Base-by-base conservation (phyloP, 1,140 invertebrate species). In the Zaprionus gabonicus region DNA sequence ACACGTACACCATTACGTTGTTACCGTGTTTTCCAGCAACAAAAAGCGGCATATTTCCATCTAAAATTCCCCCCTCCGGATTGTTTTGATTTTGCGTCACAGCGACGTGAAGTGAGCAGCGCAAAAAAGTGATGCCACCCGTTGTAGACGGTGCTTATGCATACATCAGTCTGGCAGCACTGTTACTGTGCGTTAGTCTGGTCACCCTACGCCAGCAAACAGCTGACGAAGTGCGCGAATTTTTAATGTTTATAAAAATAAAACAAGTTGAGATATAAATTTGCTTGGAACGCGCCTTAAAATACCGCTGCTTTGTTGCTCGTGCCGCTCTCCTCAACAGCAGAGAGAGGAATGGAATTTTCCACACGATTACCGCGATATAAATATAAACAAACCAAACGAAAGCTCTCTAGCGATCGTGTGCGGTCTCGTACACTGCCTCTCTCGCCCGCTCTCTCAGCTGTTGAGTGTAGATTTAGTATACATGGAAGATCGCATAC, bases 11-110 rank as follows among this genome's bases (percentile, higher is more conserved):
- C 63, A 77, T 74, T 72, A 67, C 71, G 44, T 55, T 36, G 64
- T 60, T 49, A 55, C 28, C 27, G 49, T 41, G 15, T n/a, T 49
- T 41, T 27, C 53, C 46, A 71, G 36, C 69, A 78, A 69, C 69
- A 80, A 80, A 60, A 73, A 71, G 76, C 72, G 57, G 63, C 78
- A 78, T 78, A 58, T 38, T 77, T 62, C 46, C 46, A 41, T 15
- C 46, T 27, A 59, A 58, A 75, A 36, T 17, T 56, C 23, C 38
- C 67, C 66, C 23, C 36, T n/a, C 36, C 36, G 20, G 38, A 65
- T 56, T 77, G 70, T 77, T 77, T 67, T 73, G 70, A 73, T 74
- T 69, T 67, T 62, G 31, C 46, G 57, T 49, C 63, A 34, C 17
- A 46, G 25, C 41, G n/a, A 56, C 46, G 56, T 60, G 69, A 59